Evolutionary conservation across 2,113 vertebrate species (phyloP), one percentile per base, ranked within the genome.

Genomic region (Hemibates koningsi): DNA sequence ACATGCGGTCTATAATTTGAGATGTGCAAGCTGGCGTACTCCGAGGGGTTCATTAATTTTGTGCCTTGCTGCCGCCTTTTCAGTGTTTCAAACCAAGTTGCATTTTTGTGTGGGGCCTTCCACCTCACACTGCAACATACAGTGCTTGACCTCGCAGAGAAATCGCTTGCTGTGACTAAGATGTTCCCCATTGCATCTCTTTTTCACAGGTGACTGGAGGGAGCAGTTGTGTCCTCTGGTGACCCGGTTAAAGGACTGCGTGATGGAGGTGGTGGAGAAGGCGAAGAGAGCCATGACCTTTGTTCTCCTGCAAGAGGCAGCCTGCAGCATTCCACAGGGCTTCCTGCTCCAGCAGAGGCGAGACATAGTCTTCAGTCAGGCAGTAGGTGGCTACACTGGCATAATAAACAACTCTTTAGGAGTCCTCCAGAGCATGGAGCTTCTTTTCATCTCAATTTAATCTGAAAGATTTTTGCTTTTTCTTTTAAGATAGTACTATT

Each of bases 281-380:
- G 98, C 98, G 0, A 98, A 96, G 93, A 97, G 97, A 85, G 98
- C 98, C 3, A 97, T 99, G 98, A 98, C 97, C 0, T 99, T 99
- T 80, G 97, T 99, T 83, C 96, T 99, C 52, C 97, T 99, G 34
- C 99, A 99, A 95, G 99, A 99, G 50, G 97, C 98, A 1, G 98
- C 97, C 2, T 98, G 97, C 93, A 98, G 97, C 87, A 94, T 98
- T 86, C 97, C 98, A 8, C 98, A 99, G 82, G 98, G 97, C 53
- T 94, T 98, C 91, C 93, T 97, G 94, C 97, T 99, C 80, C 98
- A 98, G 1, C 96, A 98, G 52, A 97, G 99, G 84, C 97, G 98
- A 91, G 99, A 99, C 29, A 92, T 98, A 3, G 98, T 99, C 94
- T 99, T 99, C 92, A 99, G 98, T 92, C 98, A 99, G 97, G 99